Conservation (phyloP, 2,888 invertebrate genomes). For the Aplocera efformata region DNA sequence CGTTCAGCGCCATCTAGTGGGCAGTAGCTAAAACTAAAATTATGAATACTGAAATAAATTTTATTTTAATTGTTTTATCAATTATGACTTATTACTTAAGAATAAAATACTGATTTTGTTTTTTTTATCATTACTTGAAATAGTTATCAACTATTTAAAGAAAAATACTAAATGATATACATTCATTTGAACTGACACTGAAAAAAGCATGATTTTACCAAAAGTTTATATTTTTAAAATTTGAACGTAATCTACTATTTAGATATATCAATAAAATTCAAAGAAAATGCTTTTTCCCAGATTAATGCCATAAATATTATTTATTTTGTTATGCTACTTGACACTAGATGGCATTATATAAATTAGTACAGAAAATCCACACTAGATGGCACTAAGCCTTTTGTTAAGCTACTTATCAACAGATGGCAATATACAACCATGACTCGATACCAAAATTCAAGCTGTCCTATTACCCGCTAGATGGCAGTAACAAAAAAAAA, state of each 20-base stretch:
- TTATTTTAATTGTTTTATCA: not conserved
- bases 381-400: slow-evolving; percentile 27
- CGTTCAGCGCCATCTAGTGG: slow-evolving; percentile 15
- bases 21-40: slow-evolving; percentile 6
- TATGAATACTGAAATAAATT: not conserved
- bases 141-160: too few relatives aligned
- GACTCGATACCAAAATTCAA: too few relatives aligned
- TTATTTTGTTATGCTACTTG: slow-evolving; percentile 12
- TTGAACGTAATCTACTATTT: too few relatives aligned
- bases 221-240: too few relatives aligned
- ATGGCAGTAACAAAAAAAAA: slow-evolving; percentile 16
- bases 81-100: too few relatives aligned
- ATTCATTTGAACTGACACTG: too few relatives aligned
- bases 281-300: too few relatives aligned
- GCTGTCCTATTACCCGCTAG: slow-evolving; percentile 26
- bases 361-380: slow-evolving; percentile 16
- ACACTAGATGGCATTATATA: slow-evolving; percentile 24
- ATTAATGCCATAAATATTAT: not conserved
- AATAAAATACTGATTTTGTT: too few relatives aligned
- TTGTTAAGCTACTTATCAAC: slow-evolving; percentile 4
- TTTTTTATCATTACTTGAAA: too few relatives aligned
- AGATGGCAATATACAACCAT: slow-evolving; percentile 12
- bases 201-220: too few relatives aligned
- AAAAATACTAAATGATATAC: too few relatives aligned
- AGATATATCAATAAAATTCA: too few relatives aligned